Base-by-base conservation (phyloP, 2,888 invertebrate genomes). In the Chloroclysta siterata region DNA sequence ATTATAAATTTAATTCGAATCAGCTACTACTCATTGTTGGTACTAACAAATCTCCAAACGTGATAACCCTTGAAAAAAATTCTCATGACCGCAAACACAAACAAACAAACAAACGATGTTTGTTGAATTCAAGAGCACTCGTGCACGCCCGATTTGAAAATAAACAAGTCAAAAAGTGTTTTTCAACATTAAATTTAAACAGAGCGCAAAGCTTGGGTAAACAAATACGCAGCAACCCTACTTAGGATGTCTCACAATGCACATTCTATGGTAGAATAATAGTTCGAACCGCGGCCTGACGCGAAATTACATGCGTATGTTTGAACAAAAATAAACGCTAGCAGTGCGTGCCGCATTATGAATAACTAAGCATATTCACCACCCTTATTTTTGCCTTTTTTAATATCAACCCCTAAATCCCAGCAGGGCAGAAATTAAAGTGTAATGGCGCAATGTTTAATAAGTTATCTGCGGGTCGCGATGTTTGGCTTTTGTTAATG, bases 381-480 rank as follows among this genome's bases (percentile, higher is more conserved):
- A 81, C 81, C 82, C 80, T 79, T 86, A 83, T 75, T 80, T 76
- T 79, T 76, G 77, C 78, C 78, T 82, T 86, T 87, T 89, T 87
- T 87, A 86, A 86, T 88, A 84, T 84, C 79, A 79, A 81, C 84
- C 89, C 90, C 83, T 72, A 76, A 84, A 82, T 89, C 90, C 90
- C 92, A 84, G 83, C 83, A 81, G 90, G 89, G 76, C 77, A 83
- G 82, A 87, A 89, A 91, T 91, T 90, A 89, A 90, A 87, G 88
- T 84, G 89, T 91, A 93, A 92, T 92, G 90, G 91, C 84, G 89
- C 90, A 83, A 82, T 89, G 88, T 87, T 91, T 91, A 89, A 90
- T 91, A 90, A 89, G 80, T 90, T 89, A 88, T 91, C 90, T 90
- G 90, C 86, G 92, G 91, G 89, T 83, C 76, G 76, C 79, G 81